Evolutionary conservation across 2,797 vertebrate species (phyloP).

Genomic region (Molossus alvarezi): DNA sequence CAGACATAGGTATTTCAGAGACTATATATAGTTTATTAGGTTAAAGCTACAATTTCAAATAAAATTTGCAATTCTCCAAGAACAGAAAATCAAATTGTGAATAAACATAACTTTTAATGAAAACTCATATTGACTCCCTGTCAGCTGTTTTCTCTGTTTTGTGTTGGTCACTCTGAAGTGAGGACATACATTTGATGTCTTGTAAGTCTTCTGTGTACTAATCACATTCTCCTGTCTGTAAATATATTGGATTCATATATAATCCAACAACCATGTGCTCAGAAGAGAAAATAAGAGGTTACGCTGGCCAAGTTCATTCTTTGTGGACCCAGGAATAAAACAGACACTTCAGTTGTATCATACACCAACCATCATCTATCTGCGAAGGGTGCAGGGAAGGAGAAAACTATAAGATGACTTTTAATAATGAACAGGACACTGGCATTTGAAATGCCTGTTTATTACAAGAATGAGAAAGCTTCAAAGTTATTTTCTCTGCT

Average conservation of each 20-base stretch:
- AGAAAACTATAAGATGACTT: constrained; percentile 51
- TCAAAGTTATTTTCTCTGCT: constrained; percentile 72
- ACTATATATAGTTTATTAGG: constrained; percentile 60
- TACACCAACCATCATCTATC: not conserved
- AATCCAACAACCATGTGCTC: constrained; percentile 58
- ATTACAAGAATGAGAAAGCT: constrained; percentile 73
- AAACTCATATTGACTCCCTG: not conserved
- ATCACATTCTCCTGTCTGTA: constrained; percentile 43
- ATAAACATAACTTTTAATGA: constrained; percentile 35
- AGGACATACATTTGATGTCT: not conserved
- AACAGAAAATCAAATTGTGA: constrained; percentile 67
- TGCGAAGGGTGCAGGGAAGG: not conserved
- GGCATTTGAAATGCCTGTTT: constrained; percentile 72
- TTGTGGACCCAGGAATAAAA: constrained; percentile 38
- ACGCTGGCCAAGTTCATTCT: constrained; percentile 36
- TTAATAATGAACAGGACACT: constrained; percentile 63
- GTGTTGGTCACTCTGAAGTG: not conserved
- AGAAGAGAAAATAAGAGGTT: constrained; percentile 70
- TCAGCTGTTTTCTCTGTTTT: not conserved
- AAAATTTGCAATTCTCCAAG: constrained; percentile 55
- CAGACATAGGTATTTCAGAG: constrained; percentile 1
- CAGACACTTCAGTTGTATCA: not conserved
- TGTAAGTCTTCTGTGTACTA: not conserved
- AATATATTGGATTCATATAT: constrained; percentile 50
- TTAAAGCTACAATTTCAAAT: constrained; percentile 71